Conservation (phyloP, 2,113 vertebrate species). For the Triplophysa tibetana region DNA sequence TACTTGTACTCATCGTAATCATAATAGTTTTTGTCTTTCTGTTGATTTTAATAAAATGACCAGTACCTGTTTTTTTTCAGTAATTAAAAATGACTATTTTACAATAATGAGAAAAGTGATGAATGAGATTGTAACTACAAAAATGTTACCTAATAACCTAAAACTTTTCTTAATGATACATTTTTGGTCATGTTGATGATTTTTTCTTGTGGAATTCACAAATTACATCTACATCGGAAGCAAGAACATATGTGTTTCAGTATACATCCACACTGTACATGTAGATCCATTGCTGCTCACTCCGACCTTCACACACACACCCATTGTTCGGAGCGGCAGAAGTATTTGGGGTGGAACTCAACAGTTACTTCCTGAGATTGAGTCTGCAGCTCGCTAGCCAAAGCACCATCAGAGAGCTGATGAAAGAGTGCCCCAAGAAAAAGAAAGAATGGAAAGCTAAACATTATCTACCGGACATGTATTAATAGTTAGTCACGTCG, state of each 20-base stretch:
- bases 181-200: no score
- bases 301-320: not conserved
- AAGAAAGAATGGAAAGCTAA: constrained; percentile 19
- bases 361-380: constrained; percentile 30
- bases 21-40: no score
- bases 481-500: not conserved
- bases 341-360: constrained; percentile 22
- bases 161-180: no score
- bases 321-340: not conserved
- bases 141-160: no score
- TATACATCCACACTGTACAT: not conserved
- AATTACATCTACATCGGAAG: not conserved
- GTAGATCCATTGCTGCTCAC: not conserved
- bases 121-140: no score
- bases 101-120: no score
- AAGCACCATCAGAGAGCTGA: constrained; percentile 25
- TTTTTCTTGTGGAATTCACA: not conserved
- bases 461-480: not conserved
- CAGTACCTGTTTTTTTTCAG: no score
- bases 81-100: no score
- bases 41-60: no score
- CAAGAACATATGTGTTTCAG: not conserved
- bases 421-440: constrained; percentile 33
- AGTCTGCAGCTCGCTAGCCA: constrained; percentile 1
- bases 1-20: no score